These are phyloP conservation scores for Drosophila yakuba DNA, from an alignment of 1,140 invertebrate species.

Conservation along the genomic window DNA sequence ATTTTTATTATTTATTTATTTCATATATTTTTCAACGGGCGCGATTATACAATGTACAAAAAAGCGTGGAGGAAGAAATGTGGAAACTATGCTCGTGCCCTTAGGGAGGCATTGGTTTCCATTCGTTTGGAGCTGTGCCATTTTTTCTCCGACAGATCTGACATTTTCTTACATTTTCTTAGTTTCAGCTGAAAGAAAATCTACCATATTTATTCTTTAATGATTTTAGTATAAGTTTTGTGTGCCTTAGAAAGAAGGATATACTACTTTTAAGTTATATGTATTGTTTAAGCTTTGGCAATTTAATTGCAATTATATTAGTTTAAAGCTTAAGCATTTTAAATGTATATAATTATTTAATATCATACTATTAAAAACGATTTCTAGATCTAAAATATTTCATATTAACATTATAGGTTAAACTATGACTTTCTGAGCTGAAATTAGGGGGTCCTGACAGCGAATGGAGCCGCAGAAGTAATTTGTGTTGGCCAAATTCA, in stretches of 20 bases:
- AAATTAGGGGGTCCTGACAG: neutral
- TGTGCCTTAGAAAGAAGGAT: no score
- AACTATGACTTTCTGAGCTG: neutral
- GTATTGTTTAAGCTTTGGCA: no score
- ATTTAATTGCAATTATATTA: no score
- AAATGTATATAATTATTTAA: no score
- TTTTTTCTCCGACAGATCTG: neutral
- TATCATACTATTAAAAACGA: no score
- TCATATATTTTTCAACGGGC: constrained; percentile 61
- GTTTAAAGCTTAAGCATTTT: no score
- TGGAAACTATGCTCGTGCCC: constrained; percentile 52
- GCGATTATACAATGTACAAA: constrained; percentile 69
- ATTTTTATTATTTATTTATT: constrained; percentile 81
- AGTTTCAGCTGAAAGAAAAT: neutral
- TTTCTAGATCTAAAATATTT: neutral
- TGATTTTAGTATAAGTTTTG: no score
- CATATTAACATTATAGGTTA: neutral
- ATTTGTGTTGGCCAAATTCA: constrained; percentile 76
- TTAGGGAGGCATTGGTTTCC: constrained; percentile 28
- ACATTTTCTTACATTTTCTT: neutral
- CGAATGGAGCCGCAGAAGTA: constrained; percentile 29
- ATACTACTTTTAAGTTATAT: no score
- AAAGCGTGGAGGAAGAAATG: constrained; percentile 27
- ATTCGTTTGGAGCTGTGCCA: neutral
- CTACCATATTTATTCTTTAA: neutral